Base-by-base conservation (phyloP, 1,140 invertebrate species). In the Tetragonula clypearis region DNA sequence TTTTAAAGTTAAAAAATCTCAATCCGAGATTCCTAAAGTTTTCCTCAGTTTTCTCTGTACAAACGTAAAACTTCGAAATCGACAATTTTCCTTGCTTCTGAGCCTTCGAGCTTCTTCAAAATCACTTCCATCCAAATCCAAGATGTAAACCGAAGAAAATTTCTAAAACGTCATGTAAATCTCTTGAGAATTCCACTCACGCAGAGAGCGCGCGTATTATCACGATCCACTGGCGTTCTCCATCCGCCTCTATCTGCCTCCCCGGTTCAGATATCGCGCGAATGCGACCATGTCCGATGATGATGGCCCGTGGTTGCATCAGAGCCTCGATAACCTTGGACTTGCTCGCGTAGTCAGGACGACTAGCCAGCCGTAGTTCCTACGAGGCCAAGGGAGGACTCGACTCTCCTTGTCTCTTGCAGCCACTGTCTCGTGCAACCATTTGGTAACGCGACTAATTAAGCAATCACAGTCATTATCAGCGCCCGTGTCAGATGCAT, bases 311-410 rank as follows among this genome's bases (percentile, higher is more conserved):
- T 76, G 86, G 86, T 90, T 91, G 90, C 89, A 90, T 92, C 92
- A 89, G 84, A 88, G 84, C 84, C 73, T 71, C 87, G 82, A 77
- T 87, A 93, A 92, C 93, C 93, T 93, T 93, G 93, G 92, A 93
- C 92, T 93, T 93, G 92, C 92, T 86, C 90, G 85, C 87, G 92
- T 93, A 90, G 92, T 90, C 92, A 91, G 90, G 87, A 91, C 88
- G 92, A 88, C 89, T 92, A 93, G 92, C 93, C 93, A 93, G 90
- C 92, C 92, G 91, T 93, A 93, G 92, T 93, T 93, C 92, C 93
- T 93, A 88, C 88, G 79, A 77, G 41, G 56, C 62, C 35, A 68
- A 69, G 58, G 60, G 60, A 71, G 58, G 74, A 76, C 26, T 58
- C 56, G 30, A 19, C 26, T 49, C 26, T 49, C 21, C 35, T 53